These are phyloP conservation scores for Furcifer pardalis DNA, from an alignment of 2,797 vertebrate species.

Conservation along the genomic window DNA sequence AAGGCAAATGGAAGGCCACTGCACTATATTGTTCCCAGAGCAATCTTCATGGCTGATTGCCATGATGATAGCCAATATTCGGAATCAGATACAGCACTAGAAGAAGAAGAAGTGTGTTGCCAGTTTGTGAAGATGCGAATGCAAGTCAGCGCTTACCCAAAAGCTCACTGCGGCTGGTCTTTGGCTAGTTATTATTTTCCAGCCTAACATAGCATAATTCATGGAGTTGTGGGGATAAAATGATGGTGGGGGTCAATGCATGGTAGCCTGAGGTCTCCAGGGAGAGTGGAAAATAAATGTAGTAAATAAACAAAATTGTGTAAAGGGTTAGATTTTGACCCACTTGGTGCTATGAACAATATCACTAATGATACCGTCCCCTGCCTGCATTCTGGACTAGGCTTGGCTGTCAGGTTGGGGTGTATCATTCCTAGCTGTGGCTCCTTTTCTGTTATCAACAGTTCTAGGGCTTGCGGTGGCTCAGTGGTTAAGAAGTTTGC, in stretches of 20 bases:
- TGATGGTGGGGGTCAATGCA: neutral
- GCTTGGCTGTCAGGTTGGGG: neutral
- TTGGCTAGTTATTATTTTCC: neutral
- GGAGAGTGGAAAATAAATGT: neutral
- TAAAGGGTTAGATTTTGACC: neutral
- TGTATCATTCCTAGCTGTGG: no score
- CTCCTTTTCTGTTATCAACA: neutral
- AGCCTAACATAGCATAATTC: neutral
- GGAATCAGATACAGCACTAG: no score
- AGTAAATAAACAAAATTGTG: neutral
- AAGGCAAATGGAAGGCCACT: no score
- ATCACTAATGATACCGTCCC: neutral
- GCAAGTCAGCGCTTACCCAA: neutral
- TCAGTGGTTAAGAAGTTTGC: no score
- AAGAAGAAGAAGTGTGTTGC: no score
- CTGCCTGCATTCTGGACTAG: neutral
- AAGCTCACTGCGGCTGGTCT: neutral
- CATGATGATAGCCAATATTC: no score
- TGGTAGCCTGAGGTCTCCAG: neutral
- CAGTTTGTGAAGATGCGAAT: neutral
- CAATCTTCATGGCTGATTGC: no score
- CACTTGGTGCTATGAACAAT: neutral
- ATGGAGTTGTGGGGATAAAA: neutral
- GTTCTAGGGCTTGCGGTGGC: no score
- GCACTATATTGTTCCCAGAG: no score